A percentile compares a stretch with the other conserved stretches of the same genome.
Evolutionary conservation across 2,888 invertebrate species (phyloP).

Genomic region (Phragmatobia fuliginosa): DNA sequence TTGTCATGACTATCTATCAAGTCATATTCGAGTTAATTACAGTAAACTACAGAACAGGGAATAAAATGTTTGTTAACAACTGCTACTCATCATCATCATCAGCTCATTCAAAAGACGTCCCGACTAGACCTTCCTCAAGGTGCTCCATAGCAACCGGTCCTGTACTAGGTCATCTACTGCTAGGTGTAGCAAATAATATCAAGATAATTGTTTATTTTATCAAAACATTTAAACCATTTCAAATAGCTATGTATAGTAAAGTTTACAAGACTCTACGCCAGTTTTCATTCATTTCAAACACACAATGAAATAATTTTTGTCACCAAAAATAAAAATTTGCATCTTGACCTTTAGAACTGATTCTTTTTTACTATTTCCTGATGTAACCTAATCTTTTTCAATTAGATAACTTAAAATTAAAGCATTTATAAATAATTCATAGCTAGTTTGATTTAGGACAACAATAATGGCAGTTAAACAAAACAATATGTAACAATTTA

Average conservation of each 20-base stretch:
- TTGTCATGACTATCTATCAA: not conserved
- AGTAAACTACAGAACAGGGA: not conserved
- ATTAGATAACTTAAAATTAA: not conserved
- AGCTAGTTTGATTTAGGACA: not conserved
- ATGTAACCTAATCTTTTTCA: not conserved
- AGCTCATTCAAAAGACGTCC: no score
- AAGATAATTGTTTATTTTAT: not conserved
- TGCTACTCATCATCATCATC: no score
- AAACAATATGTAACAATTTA: not conserved
- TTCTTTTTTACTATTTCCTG: not conserved
- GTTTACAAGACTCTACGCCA: not conserved
- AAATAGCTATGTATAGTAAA: not conserved
- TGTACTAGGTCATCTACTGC: no score
- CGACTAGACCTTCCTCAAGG: no score
- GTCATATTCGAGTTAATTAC: no score
- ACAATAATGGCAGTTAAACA: not conserved
- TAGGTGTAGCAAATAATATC: not conserved
- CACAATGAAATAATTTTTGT: not conserved
- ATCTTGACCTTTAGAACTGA: not conserved
- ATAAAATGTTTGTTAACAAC: not conserved
- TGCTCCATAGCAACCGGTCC: no score
- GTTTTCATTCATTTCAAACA: not conserved
- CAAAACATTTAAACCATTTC: not conserved
- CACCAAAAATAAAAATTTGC: not conserved
- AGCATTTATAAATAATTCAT: not conserved